These are phyloP conservation scores for Pseudomyrmex cubaensis DNA, from an alignment of 1,140 invertebrate species.

Conservation along the genomic window DNA sequence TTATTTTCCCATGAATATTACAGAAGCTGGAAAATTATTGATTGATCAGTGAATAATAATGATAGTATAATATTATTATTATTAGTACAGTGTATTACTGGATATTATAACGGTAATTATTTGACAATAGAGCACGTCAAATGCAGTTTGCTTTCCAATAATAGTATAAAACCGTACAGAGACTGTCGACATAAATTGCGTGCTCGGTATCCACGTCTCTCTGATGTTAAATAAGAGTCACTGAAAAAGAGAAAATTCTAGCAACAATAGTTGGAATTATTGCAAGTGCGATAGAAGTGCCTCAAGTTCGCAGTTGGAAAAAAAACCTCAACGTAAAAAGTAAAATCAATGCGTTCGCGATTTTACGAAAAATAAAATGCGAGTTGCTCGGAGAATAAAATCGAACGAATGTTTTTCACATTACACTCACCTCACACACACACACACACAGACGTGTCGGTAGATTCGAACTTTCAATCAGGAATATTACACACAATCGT, in stretches of 20 bases:
- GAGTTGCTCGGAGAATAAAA: not conserved
- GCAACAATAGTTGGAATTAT: not conserved
- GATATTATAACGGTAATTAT: conserved; percentile 33
- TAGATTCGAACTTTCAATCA: conserved; percentile 32
- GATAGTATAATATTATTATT: conserved; percentile 33
- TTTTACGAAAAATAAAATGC: conserved; percentile 4
- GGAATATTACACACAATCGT: not conserved
- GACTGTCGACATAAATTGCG: not conserved
- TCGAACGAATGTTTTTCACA: conserved; percentile 5
- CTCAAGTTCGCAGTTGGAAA: conserved; percentile 1
- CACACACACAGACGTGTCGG: not conserved
- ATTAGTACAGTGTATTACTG: not conserved
- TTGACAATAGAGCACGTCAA: conserved; percentile 3
- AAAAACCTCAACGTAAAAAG: not conserved
- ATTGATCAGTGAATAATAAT: conserved; percentile 30
- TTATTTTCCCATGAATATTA: not conserved
- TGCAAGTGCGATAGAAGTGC: not conserved
- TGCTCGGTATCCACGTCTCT: not conserved
- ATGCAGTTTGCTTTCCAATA: not conserved
- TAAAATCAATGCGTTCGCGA: not conserved
- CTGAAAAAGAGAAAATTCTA: not conserved
- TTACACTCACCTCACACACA: not conserved
- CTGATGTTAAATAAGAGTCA: not conserved
- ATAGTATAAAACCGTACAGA: not conserved
- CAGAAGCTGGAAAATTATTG: conserved; percentile 1